Evolutionary conservation across 1,140 invertebrate species (phyloP).

Genomic region (Tigriopus japonicus): DNA sequence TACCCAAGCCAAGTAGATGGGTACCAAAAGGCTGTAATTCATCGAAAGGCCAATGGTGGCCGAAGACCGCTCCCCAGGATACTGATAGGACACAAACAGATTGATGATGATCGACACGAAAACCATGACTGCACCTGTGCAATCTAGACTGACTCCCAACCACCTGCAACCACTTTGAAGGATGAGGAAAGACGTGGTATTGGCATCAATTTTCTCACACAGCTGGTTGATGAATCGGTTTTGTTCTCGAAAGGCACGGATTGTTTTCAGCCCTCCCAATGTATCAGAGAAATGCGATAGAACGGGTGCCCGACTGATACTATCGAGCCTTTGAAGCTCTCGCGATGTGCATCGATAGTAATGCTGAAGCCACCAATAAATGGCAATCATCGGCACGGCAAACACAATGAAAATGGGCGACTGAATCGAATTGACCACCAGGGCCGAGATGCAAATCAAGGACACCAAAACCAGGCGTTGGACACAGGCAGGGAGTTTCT

Average conservation of each 20-base stretch:
- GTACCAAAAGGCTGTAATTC: slow-evolving; percentile 56
- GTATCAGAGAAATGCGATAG: slow-evolving; percentile 51
- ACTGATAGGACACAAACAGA: slow-evolving; percentile 31
- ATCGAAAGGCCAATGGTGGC: slow-evolving; percentile 48
- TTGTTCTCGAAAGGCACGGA: slow-evolving; percentile 47
- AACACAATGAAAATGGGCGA: slow-evolving; percentile 1
- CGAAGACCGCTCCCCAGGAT: slow-evolving; percentile 20
- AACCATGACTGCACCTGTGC: slow-evolving; percentile 53
- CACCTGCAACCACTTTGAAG: slow-evolving; percentile 58
- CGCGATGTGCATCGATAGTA: slow-evolving; percentile 24
- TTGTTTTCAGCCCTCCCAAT: slow-evolving; percentile 41
- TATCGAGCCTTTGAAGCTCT: slow-evolving; percentile 44
- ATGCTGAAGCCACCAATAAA: slow-evolving; percentile 12
- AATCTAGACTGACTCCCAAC: slow-evolving; percentile 58
- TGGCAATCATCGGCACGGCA: slow-evolving; percentile 3
- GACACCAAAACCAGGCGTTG: slow-evolving; percentile 10
- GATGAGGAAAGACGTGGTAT: slow-evolving; percentile 52
- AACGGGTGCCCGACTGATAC: slow-evolving; percentile 45
- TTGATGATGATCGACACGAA: slow-evolving; percentile 46
- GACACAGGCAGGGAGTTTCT: slow-evolving; percentile 10
- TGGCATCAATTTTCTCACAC: slow-evolving; percentile 42
- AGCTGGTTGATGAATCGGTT: slow-evolving; percentile 40
- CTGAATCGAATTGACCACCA: slow-evolving; percentile 9
- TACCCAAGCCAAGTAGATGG: slow-evolving; percentile 59
- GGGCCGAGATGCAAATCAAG: slow-evolving; percentile 3